Evolutionary conservation across 2,888 invertebrate genomes (phyloP).

Genomic region (Eumacrocentrus americanus): DNA sequence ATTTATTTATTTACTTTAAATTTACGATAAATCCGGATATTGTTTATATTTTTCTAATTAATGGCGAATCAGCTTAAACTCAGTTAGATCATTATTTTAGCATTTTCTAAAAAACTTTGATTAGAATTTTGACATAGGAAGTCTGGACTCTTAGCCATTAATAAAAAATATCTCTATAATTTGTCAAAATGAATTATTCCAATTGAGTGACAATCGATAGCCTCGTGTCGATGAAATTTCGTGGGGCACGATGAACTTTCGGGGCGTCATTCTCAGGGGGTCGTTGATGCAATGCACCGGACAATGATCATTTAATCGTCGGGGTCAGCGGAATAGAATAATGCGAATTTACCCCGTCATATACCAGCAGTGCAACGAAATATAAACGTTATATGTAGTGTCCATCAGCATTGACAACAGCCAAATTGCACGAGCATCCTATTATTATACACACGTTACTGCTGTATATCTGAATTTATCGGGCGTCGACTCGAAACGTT

Average conservation of each 20-base stretch:
- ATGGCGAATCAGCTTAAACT: no score
- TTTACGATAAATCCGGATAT: no score
- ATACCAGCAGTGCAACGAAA: slow-evolving; percentile 7
- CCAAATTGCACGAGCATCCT: slow-evolving; percentile 9
- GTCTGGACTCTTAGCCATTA: no score
- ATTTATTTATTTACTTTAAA: no score
- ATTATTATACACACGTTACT: slow-evolving; percentile 2
- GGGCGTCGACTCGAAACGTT: background rate
- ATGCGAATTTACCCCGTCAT: slow-evolving; percentile 28
- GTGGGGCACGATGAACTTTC: background rate
- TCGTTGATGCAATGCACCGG: background rate
- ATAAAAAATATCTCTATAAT: no score
- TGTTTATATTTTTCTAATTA: no score
- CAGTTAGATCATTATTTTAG: no score
- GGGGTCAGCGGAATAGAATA: slow-evolving; percentile 39
- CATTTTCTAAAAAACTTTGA: no score
- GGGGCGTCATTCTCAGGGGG: slow-evolving; percentile 3
- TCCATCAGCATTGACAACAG: background rate
- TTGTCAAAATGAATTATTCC: no score
- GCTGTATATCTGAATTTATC: background rate
- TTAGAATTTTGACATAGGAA: no score
- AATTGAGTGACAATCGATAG: no score
- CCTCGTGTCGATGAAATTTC: no score
- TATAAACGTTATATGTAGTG: background rate
- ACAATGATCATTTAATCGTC: slow-evolving; percentile 29